Evolutionary conservation across 2,113 vertebrate genomes (phyloP).

Genomic region (Chloropsis cyanopogon): DNA sequence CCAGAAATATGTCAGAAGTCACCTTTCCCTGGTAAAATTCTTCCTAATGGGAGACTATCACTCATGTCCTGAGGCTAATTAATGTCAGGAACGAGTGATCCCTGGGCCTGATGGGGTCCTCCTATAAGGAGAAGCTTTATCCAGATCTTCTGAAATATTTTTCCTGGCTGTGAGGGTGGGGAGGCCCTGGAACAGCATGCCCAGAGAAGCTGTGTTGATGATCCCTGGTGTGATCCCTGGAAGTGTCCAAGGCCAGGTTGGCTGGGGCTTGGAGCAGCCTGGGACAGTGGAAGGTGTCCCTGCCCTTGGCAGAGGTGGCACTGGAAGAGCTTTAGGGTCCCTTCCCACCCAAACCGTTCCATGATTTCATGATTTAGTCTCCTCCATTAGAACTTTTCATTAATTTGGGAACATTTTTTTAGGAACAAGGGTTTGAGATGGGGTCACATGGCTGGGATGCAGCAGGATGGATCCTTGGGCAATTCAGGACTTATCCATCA

Average conservation of each 20-base stretch:
- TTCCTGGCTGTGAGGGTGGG: rapidly evolving
- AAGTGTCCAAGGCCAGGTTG: neutral
- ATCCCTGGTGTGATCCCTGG: neutral
- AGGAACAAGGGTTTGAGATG: neutral
- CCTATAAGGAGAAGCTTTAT: neutral
- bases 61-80: neutral
- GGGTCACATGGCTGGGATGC: neutral
- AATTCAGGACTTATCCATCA: rapidly evolving
- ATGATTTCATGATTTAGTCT: neutral
- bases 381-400: neutral
- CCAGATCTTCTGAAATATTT: neutral
- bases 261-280: neutral
- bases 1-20: neutral
- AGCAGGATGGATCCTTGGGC: neutral
- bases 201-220: neutral
- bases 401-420: neutral
- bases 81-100: neutral
- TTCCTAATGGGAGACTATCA: neutral
- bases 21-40: neutral
- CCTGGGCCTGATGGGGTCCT: neutral
- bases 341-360: neutral
- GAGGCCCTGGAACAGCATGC: neutral
- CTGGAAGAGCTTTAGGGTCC: rapidly evolving
- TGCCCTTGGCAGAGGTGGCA: neutral
- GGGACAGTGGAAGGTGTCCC: neutral